Percentiles rank a stretch among this genome's conserved stretches.
Evolutionary conservation across 23 tunicate species (phyloP).

Genomic region (Trididemnum clinides): DNA sequence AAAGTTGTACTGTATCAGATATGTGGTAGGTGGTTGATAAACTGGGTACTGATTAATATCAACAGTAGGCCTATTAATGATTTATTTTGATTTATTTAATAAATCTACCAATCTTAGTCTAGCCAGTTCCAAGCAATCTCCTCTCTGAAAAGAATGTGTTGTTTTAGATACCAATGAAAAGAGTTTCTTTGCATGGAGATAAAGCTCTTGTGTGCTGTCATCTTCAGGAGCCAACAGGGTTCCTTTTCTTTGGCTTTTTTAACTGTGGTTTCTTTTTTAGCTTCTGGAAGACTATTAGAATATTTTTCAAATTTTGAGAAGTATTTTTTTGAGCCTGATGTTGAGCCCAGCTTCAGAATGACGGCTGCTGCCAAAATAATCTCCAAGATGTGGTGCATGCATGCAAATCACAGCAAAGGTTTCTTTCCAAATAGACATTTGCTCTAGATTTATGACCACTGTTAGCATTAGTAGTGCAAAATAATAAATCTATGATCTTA

Average conservation of each 20-base stretch:
- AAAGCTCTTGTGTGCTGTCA: background rate
- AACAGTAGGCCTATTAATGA: no score
- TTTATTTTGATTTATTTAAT: no score
- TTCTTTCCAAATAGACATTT: background rate
- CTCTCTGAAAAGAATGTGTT: slow-evolving; percentile 1
- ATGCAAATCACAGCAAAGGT: slow-evolving; percentile 10
- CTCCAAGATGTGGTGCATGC: background rate
- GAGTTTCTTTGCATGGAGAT: background rate
- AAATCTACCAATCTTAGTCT: background rate
- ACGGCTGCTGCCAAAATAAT: background rate
- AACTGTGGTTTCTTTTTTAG: background rate
- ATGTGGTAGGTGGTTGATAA: no score
- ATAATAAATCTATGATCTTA: background rate
- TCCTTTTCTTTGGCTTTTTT: background rate
- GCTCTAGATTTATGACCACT: background rate
- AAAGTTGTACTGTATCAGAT: no score
- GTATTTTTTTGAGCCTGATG: background rate
- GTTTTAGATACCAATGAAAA: background rate
- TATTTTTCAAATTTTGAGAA: background rate
- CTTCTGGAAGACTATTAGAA: background rate
- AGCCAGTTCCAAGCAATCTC: slow-evolving; percentile 6
- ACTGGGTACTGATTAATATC: no score
- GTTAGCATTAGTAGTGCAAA: slow-evolving; percentile 8
- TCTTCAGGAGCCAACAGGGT: slow-evolving; percentile 10
- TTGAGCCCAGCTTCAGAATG: background rate